Evolutionary conservation across 2,113 vertebrate genomes (phyloP).

Genomic region (Kryptolebias marmoratus): DNA sequence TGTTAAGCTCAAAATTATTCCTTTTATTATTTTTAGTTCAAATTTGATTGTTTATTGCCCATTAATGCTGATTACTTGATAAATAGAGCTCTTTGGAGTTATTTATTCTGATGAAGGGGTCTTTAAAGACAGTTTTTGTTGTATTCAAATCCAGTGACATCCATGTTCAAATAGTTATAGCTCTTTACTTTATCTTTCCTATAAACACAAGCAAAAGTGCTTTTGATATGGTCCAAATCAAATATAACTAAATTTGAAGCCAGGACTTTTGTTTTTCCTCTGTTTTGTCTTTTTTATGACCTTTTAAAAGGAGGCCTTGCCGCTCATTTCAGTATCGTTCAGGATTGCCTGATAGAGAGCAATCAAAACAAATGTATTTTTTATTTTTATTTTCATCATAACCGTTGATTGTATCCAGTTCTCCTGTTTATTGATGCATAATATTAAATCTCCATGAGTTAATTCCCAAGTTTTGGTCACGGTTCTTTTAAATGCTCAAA

Average conservation of each 20-base stretch:
- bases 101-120: slow-evolving; percentile 20
- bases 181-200: slow-evolving; percentile 4
- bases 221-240: slow-evolving; percentile 32
- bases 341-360: slow-evolving; percentile 69
- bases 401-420: slow-evolving; percentile 83
- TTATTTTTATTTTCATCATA: slow-evolving; percentile 84
- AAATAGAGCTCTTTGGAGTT: background rate
- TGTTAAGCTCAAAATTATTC: background rate
- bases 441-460: slow-evolving; percentile 91
- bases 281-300: slow-evolving; percentile 75
- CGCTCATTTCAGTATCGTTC: slow-evolving; percentile 82
- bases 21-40: slow-evolving; percentile 8
- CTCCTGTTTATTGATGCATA: slow-evolving; percentile 84
- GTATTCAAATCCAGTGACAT: background rate
- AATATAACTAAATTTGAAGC: slow-evolving; percentile 48
- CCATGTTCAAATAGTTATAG: slow-evolving; percentile 1
- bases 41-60: slow-evolving; percentile 13
- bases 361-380: slow-evolving; percentile 83
- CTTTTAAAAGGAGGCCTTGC: slow-evolving; percentile 78
- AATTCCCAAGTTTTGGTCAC: slow-evolving; percentile 69
- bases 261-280: slow-evolving; percentile 24
- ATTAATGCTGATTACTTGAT: background rate
- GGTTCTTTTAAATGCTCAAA: slow-evolving; percentile 16
- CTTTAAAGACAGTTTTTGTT: slow-evolving; percentile 21
- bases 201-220: slow-evolving; percentile 19